Conservation (phyloP, 2,113 vertebrate genomes). For the Butorides virescens region DNA sequence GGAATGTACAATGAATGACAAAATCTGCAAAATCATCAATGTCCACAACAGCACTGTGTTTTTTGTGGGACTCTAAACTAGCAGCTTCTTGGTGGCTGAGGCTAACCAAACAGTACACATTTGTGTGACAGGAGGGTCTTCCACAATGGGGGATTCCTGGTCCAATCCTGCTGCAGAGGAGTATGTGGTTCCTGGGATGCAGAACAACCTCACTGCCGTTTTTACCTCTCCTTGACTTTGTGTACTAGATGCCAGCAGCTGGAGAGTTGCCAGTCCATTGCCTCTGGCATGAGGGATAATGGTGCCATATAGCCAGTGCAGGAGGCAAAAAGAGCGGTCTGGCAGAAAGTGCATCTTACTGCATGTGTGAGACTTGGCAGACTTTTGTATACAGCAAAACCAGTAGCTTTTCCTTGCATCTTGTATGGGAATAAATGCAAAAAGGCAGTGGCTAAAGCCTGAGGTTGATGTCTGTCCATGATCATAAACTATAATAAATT, state of each 20-base stretch:
- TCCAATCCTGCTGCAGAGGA: background rate
- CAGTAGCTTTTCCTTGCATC: background rate
- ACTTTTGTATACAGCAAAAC: background rate
- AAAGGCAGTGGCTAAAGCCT: background rate
- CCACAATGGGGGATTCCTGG: rapidly evolving
- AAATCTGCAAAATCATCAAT: background rate
- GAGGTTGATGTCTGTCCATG: background rate
- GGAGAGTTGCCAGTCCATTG: background rate
- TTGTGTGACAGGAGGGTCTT: background rate
- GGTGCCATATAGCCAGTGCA: background rate
- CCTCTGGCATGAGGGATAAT: background rate
- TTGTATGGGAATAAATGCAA: background rate
- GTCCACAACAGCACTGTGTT: rapidly evolving
- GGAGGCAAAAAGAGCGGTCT: background rate
- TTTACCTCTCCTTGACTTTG: background rate
- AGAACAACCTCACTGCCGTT: background rate
- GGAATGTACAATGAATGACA: background rate
- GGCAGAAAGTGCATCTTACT: background rate
- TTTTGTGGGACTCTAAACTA: background rate
- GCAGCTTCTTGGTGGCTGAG: background rate
- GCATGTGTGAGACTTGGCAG: background rate
- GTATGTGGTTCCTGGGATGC: background rate
- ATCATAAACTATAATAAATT: background rate
- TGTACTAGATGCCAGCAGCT: background rate
- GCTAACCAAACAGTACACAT: background rate